Percentiles rank a stretch among this genome's conserved stretches.
These are phyloP conservation scores for Sapajus apella DNA, from an alignment of 2,113 vertebrate genomes.

Conservation along the genomic window DNA sequence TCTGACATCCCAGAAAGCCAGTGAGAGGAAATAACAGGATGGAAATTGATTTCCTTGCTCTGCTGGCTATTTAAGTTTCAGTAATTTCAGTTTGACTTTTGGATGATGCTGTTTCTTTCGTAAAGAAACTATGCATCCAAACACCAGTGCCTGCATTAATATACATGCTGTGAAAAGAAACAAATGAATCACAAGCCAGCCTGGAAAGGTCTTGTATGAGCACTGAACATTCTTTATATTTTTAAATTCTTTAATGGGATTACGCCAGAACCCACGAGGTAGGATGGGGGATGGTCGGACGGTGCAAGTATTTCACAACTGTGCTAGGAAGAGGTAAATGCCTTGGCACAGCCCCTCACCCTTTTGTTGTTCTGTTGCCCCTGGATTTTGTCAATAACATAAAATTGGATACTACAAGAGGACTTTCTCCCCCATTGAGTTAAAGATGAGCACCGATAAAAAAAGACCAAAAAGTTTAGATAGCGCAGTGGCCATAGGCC, in stretches of 20 bases:
- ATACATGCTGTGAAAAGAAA: not conserved
- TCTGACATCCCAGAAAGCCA: not conserved
- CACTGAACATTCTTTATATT: not conserved
- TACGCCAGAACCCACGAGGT: not conserved
- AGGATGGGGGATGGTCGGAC: not conserved
- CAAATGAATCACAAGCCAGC: not conserved
- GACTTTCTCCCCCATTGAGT: not conserved
- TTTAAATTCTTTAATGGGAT: not conserved
- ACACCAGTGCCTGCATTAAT: not conserved
- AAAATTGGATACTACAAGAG: not conserved
- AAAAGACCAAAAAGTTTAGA: not conserved
- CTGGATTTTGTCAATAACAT: not conserved
- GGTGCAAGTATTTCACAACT: not conserved
- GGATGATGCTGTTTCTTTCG: not conserved
- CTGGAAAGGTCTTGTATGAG: not conserved
- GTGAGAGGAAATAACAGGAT: not conserved
- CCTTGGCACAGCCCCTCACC: not conserved
- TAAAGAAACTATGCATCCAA: not conserved
- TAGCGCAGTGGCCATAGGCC: accelerated
- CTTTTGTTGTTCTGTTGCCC: not conserved
- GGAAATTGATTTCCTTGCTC: not conserved
- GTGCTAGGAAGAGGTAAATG: not conserved
- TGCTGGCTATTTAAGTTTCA: not conserved
- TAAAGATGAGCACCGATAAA: not conserved
- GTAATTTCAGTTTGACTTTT: not conserved